phyloP scores from a whole-genome alignment of 35 echinoderm and acorn worm genomes.

The Antedon bifida region DNA sequence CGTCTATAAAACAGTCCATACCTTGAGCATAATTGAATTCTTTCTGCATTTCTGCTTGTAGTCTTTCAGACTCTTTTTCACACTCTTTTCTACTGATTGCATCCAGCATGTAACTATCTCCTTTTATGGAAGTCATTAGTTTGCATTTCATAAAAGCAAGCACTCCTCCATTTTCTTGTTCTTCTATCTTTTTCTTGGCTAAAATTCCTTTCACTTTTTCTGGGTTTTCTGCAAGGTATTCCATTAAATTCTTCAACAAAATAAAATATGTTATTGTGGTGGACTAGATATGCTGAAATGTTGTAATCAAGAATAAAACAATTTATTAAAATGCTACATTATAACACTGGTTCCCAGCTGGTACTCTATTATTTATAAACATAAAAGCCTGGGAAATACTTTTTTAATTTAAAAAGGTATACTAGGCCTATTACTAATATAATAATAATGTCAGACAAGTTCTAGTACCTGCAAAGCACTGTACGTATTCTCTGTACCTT shows the following conservation, averaged over 20 bases:
- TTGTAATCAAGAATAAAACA: too few species aligned
- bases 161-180: slow-evolving; percentile 48
- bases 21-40: slow-evolving; percentile 38
- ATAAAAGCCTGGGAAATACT: too few species aligned
- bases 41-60: slow-evolving; percentile 21
- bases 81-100: slow-evolving; percentile 14
- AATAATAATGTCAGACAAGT: too few species aligned
- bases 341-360: too few species aligned
- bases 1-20: too few species aligned
- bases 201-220: slow-evolving; percentile 39
- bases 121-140: background rate
- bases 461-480: slow-evolving; percentile 19
- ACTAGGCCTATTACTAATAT: too few species aligned
- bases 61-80: background rate
- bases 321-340: too few species aligned
- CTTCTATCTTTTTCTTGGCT: slow-evolving; percentile 42
- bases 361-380: too few species aligned
- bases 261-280: background rate
- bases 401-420: too few species aligned
- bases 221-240: slow-evolving; percentile 42
- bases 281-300: too few species aligned
- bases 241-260: slow-evolving; percentile 33
- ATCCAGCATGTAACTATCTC: slow-evolving; percentile 1
- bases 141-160: slow-evolving; percentile 43
- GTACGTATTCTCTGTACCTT: slow-evolving; percentile 15